Conservation (phyloP, 1,140 invertebrate genomes). For the Cydia fagiglandana region DNA sequence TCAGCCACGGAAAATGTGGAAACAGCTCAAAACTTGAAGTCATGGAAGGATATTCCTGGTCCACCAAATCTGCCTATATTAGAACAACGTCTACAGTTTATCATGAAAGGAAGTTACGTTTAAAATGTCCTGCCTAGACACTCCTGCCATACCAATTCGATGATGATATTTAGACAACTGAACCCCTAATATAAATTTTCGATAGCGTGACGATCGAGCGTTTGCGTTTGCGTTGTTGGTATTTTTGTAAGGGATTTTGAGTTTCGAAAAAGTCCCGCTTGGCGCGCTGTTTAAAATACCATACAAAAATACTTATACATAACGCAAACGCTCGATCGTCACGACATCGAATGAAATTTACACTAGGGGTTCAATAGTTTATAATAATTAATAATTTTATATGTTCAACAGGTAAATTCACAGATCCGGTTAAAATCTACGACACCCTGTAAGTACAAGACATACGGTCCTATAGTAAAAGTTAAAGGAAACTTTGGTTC, state of each 20-base stretch:
- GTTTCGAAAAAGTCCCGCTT: too few species aligned
- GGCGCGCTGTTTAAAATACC: too few species aligned
- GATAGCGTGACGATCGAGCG: too few species aligned
- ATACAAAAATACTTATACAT: too few species aligned
- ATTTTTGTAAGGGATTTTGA: too few species aligned
- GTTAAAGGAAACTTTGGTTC: background rate
- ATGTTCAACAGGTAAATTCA: background rate
- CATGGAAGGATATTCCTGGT: constrained; percentile 1
- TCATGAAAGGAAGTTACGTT: background rate
- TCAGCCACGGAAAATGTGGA: background rate
- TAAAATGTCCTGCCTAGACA: too few species aligned
- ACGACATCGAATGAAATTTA: too few species aligned
- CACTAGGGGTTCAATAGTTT: background rate
- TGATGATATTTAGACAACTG: too few species aligned
- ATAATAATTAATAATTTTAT: background rate
- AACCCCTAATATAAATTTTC: too few species aligned
- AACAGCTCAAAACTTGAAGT: background rate
- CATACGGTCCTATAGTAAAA: constrained; percentile 1
- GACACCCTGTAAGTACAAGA: background rate
- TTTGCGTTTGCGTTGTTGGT: too few species aligned
- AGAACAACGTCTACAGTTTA: background rate
- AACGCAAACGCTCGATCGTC: too few species aligned
- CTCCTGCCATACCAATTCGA: too few species aligned
- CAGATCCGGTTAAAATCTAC: background rate
- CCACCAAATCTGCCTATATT: background rate